Evolutionary conservation across 2,888 invertebrate genomes (phyloP), one percentile per base, ranked within the genome.

Genomic region (Eristalinus sepulchralis): DNA sequence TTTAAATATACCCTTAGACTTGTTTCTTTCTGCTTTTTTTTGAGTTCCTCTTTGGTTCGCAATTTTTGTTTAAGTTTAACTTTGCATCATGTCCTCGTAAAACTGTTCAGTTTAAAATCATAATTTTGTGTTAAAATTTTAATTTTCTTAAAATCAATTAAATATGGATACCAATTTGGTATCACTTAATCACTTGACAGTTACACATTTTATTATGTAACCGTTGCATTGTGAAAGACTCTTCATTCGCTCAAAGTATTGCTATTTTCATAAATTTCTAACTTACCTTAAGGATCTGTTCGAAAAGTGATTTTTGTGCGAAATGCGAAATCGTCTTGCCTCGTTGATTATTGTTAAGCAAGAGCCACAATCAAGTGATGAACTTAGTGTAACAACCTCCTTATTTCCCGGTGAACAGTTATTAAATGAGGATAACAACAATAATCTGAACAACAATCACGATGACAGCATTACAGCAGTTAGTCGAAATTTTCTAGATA

Each of bases 271-370:
- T 33, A 24, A 31, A 20, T 57, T 53, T 47, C 31, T 27, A 55
- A 22, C 27, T 59, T 66, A 33, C 5, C 22, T 27, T 11, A 76
- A 68, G 76, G 64, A 71, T 84, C 67, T 60, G 60, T 59, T 22
- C 55, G 47, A 57, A 39, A 24, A 24, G 57, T 57, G 57, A 39
- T 62, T 68, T 39, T 55, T 75, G 78, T 83, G 86, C 86, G 86
- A 86, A 90, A 92, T 92, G 92, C 92, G 92, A 91, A 92, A 92
- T 91, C 92, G 92, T 89, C 91, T 92, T 89, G 92, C 92, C 89
- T 91, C 92, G 84, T 89, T 92, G 90, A 92, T 92, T 91, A 92
- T 92, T 91, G 92, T 92, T 89, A 92, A 92, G 91, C 92, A 92
- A 91, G 92, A 92, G 89, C 91, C 91, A 84, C 87, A 75, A 66